A percentile compares a stretch with the other conserved stretches of the same genome.
Conservation (phyloP, 2,888 invertebrate species). For the Flexamia atlantica region DNA sequence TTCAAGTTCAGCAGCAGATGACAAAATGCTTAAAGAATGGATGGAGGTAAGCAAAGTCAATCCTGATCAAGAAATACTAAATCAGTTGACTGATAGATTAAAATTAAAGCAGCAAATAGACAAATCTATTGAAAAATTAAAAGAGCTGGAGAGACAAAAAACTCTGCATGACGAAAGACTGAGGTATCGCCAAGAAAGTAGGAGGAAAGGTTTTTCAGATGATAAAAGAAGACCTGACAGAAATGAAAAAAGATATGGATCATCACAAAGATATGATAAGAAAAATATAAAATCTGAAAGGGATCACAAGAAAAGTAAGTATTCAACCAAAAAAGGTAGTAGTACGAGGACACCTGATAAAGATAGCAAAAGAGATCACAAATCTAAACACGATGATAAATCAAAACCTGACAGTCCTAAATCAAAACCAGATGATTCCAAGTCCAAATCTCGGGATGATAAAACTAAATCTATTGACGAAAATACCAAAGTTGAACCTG, state of each 20-base stretch:
- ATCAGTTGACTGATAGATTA: slow-evolving; percentile 63
- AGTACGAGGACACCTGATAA: slow-evolving; percentile 5
- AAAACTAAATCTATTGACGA: background rate
- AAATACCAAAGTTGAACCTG: background rate
- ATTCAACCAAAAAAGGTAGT: background rate
- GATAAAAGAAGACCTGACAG: slow-evolving; percentile 14
- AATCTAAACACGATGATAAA: background rate
- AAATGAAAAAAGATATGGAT: slow-evolving; percentile 17
- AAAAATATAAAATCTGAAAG: slow-evolving; percentile 32
- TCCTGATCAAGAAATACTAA: slow-evolving; percentile 57
- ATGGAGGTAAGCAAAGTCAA: slow-evolving; percentile 74
- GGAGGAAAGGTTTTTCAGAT: background rate
- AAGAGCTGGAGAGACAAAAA: slow-evolving; percentile 69
- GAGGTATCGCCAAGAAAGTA: slow-evolving; percentile 49
- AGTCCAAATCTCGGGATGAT: background rate
- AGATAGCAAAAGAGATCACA: slow-evolving; percentile 21
- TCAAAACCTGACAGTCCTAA: slow-evolving; percentile 5
- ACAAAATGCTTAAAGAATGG: slow-evolving; percentile 75
- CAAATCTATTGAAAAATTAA: slow-evolving; percentile 72
- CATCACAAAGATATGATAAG: slow-evolving; percentile 15
- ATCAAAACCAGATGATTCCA: slow-evolving; percentile 9
- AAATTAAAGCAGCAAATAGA: slow-evolving; percentile 69
- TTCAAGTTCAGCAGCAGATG: slow-evolving; percentile 61
- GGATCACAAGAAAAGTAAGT: background rate
- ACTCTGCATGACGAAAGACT: slow-evolving; percentile 68